Conservation (phyloP, 2,113 vertebrate genomes). For the Lamprotornis superbus region DNA sequence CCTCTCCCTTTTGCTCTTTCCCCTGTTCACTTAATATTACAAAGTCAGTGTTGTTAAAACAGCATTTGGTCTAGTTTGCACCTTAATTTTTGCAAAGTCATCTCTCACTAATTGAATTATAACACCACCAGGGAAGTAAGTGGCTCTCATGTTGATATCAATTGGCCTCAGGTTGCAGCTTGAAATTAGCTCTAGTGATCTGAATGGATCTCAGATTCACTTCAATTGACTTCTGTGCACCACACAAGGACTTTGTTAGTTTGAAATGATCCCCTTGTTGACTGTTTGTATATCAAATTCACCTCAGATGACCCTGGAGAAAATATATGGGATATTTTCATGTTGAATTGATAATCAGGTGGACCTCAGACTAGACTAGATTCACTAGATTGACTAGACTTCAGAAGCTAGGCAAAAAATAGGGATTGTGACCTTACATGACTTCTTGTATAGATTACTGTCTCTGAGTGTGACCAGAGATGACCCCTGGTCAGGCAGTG, state of each 20-base stretch:
- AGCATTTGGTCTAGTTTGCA: neutral
- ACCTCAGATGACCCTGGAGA: neutral
- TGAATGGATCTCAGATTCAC: neutral
- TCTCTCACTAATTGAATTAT: fast-evolving
- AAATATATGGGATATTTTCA: neutral
- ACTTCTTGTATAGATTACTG: neutral
- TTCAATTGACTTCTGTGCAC: neutral
- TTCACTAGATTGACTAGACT: neutral
- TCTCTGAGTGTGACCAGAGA: neutral
- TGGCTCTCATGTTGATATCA: neutral
- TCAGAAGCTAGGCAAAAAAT: neutral
- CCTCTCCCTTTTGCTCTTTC: neutral
- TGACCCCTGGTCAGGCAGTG: neutral
- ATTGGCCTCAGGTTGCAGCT: neutral
- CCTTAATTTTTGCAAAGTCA: neutral
- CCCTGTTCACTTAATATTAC: neutral
- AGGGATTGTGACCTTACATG: neutral
- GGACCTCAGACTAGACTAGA: neutral
- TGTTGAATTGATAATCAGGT: neutral
- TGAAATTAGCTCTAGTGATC: neutral
- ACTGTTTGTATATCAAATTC: neutral
- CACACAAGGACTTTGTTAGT: neutral
- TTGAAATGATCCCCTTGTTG: neutral
- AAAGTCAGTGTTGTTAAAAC: neutral
- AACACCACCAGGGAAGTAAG: neutral